A percentile compares a stretch with the other conserved stretches of the same genome.
Conservation (phyloP, 2,113 vertebrate species). For the Abramis brama region DNA sequence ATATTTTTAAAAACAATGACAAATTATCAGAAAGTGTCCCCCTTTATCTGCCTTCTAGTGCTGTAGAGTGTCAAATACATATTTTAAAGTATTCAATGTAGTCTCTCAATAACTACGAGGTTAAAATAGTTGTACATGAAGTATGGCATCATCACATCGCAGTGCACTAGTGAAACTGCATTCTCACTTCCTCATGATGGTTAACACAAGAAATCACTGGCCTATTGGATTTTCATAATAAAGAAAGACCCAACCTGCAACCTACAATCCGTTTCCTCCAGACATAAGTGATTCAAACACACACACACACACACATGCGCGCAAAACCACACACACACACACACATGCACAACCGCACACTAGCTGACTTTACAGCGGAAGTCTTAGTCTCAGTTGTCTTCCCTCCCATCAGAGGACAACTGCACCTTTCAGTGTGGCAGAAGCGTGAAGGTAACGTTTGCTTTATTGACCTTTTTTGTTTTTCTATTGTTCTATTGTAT, state of each 20-base stretch:
- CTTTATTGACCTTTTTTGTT: background rate
- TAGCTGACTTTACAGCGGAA: constrained; percentile 49
- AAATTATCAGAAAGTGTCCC: background rate
- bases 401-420: constrained; percentile 40
- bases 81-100: background rate
- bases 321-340: background rate
- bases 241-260: background rate
- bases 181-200: constrained; percentile 1
- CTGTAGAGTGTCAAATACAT: background rate
- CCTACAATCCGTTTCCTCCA: background rate
- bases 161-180: background rate
- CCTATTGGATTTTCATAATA: background rate
- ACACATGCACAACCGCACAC: background rate
- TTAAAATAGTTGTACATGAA: background rate
- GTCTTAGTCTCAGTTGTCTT: constrained; percentile 51
- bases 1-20: background rate
- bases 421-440: constrained; percentile 35
- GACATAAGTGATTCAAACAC: background rate
- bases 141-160: background rate
- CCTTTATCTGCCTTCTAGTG: background rate
- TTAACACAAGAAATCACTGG: background rate
- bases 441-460: constrained; percentile 43
- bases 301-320: constrained; percentile 21
- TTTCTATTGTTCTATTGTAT: background rate
- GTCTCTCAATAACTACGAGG: background rate